Evolutionary conservation across 2,888 invertebrate genomes (phyloP), one percentile per base, ranked within the genome.

Genomic region (Phyto melanocephala): DNA sequence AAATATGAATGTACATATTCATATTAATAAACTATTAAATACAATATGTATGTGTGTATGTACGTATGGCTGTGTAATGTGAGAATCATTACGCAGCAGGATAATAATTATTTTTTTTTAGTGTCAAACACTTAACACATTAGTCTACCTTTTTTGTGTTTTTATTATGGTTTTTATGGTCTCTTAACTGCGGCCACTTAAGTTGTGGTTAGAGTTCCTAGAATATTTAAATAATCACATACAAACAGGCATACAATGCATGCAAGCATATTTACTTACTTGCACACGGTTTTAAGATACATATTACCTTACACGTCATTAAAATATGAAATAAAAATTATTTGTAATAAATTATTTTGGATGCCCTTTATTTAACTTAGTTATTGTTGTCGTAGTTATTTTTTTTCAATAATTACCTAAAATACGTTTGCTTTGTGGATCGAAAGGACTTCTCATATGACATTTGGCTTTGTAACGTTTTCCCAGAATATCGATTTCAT

Each of bases 401-500:
- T 4, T 35, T 56, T 20, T 24, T 68, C 71, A 82, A 86, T 95
- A 95, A 86, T 93, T 93, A 20, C 96, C 97, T 58, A 94, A 92
- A 63, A 96, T 91, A 85, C 97, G 93, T 88, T 94, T 94, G 70
- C 95, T 95, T 65, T 93, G 93, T 0, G 96, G 95, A 92, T 98
- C 97, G 88, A 97, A 97, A 0, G 96, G 96, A 85, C 96, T 95
- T 87, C 92, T 94, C 24, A 95, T 88, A 88, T 95, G 94, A 67
- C 95, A 91, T 5, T 92, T 92, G 0, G 96, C 96, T 67, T 94
- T 93, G 88, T 95, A 93, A 85, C 92, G 93, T 85, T 93, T 93
- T 7, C 97, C 96, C 93, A 96, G 93, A 17, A 95, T 93, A 92
- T 97, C 97, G 47, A 98, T 93, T 89, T 96, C 94, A 87, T 97